Percentiles rank a stretch among this genome's conserved stretches.
These are phyloP conservation scores for Onychostruthus taczanowskii DNA, from an alignment of 2,113 vertebrate species.

Conservation along the genomic window DNA sequence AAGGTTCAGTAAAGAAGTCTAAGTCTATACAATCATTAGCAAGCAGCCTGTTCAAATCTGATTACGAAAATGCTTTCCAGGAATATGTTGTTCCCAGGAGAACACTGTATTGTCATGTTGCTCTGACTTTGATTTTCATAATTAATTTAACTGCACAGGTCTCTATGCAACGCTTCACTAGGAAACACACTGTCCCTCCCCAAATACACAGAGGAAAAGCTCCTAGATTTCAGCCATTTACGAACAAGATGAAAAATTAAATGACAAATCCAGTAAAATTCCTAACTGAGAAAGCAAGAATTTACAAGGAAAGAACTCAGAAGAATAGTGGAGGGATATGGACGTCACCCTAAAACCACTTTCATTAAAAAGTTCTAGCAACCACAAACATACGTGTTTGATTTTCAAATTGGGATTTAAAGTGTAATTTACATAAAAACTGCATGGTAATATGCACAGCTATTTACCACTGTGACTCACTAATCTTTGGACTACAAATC, in stretches of 20 bases:
- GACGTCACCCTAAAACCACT: not conserved
- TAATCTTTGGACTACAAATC: not conserved
- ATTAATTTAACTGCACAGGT: not conserved
- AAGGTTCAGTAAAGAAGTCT: not conserved
- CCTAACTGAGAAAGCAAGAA: not conserved
- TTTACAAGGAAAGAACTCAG: not conserved
- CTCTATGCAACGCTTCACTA: not conserved
- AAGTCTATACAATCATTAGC: not conserved
- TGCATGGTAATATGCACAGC: not conserved
- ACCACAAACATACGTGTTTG: not conserved
- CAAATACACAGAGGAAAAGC: not conserved
- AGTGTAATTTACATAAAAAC: not conserved
- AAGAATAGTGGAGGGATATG: not conserved
- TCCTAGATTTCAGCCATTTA: not conserved
- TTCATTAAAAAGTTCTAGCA: not conserved
- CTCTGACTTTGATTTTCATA: not conserved
- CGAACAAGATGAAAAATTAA: not conserved
- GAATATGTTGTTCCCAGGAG: not conserved
- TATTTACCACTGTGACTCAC: not conserved
- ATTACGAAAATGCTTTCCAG: not conserved
- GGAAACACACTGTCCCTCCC: not conserved
- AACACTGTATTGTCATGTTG: not conserved
- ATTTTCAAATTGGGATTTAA: not conserved
- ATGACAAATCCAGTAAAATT: not conserved
- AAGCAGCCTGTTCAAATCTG: not conserved